Conservation (phyloP, 2,113 vertebrate genomes). For the Cariama cristata region DNA sequence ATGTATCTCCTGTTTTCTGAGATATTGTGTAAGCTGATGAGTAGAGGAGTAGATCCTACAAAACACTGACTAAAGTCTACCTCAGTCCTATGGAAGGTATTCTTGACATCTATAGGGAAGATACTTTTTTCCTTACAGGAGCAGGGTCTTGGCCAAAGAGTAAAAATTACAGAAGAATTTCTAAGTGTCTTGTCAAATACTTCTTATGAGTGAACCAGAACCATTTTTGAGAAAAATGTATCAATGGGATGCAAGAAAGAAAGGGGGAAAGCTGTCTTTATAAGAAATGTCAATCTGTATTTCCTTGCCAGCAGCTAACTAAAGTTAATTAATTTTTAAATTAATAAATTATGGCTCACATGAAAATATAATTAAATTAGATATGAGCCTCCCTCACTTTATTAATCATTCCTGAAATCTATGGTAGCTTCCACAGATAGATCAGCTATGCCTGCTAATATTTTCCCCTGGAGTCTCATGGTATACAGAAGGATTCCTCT, state of each 20-base stretch:
- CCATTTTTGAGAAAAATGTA: neutral
- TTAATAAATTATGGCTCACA: neutral
- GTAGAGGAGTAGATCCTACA: neutral
- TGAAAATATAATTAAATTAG: constrained; percentile 2
- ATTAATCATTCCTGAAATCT: neutral
- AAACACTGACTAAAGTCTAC: neutral
- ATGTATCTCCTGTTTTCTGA: neutral
- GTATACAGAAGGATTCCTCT: neutral
- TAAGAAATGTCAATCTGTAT: neutral
- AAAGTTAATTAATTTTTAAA: constrained; percentile 17
- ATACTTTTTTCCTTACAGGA: neutral
- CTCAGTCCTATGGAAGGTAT: neutral
- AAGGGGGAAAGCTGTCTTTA: neutral
- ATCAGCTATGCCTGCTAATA: neutral
- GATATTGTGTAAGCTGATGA: neutral
- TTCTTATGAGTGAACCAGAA: neutral
- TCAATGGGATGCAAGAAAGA: neutral
- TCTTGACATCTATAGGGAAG: neutral
- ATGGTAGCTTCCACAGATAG: neutral
- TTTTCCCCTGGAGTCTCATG: neutral
- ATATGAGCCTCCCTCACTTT: neutral
- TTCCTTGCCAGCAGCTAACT: neutral
- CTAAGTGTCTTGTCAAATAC: neutral
- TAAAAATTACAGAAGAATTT: neutral
- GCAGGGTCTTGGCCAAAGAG: neutral